Evolutionary conservation across 2,888 invertebrate species (phyloP).

Genomic region (Pyrrhosoma nymphula): DNA sequence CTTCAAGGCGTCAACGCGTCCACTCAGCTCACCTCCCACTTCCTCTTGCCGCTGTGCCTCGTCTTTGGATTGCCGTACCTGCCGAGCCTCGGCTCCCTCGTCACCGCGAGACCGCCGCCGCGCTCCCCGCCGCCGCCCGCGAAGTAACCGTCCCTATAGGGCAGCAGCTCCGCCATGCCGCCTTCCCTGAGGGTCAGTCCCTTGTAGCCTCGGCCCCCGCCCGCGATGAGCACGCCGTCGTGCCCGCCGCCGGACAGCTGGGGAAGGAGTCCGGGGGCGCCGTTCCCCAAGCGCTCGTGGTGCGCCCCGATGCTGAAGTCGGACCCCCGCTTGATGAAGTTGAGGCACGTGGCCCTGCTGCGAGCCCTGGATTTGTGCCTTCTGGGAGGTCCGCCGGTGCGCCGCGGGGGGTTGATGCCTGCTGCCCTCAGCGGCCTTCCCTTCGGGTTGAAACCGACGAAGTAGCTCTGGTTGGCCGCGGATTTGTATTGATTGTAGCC

Average conservation of each 20-base stretch:
- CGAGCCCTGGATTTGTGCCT: background rate
- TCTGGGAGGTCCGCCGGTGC: conserved; percentile 3
- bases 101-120: background rate
- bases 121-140: background rate
- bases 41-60: conserved; percentile 55
- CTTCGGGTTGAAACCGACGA: conserved; percentile 83
- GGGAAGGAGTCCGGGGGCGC: conserved; percentile 69
- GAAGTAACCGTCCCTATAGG: background rate
- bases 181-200: conserved; percentile 22
- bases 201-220: background rate
- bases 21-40: conserved; percentile 63
- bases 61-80: conserved; percentile 24
- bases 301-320: conserved; percentile 83
- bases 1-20: conserved; percentile 32
- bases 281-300: conserved; percentile 80
- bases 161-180: conserved; percentile 21
- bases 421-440: conserved; percentile 81
- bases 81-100: background rate
- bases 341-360: conserved; percentile 80
- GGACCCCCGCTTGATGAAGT: conserved; percentile 83
- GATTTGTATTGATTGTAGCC: conserved; percentile 84
- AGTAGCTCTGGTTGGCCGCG: conserved; percentile 81
- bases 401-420: conserved; percentile 72
- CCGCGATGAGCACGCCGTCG: background rate
- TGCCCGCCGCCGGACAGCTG: conserved; percentile 47